A percentile compares a stretch with the other conserved stretches of the same genome.
Evolutionary conservation across 2,888 invertebrate species (phyloP).

Genomic region (Polia nebulosa): DNA sequence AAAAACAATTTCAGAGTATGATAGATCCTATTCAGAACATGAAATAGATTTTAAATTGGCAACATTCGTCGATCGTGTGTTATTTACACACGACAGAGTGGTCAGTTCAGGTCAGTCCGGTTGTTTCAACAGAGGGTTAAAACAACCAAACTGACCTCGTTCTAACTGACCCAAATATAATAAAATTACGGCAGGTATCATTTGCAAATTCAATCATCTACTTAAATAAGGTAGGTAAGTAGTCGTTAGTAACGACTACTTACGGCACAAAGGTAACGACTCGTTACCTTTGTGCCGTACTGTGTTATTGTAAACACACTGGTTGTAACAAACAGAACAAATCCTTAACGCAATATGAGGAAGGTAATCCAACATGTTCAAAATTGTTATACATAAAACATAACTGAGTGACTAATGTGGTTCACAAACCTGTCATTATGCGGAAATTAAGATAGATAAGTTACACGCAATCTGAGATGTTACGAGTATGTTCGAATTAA

Average conservation of each 20-base stretch:
- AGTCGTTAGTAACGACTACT: too few relatives aligned
- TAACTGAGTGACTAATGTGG: slow-evolving; percentile 57
- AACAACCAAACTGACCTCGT: neutral
- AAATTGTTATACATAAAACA: slow-evolving; percentile 64
- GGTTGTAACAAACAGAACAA: slow-evolving; percentile 28
- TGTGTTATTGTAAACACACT: slow-evolving; percentile 25
- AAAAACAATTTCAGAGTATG: neutral
- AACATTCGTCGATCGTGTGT: too few relatives aligned
- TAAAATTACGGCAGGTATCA: neutral
- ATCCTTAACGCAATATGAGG: slow-evolving; percentile 59
- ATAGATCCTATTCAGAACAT: neutral
- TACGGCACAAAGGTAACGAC: too few relatives aligned
- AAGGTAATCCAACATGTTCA: slow-evolving; percentile 55
- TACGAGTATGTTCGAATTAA: slow-evolving; percentile 53
- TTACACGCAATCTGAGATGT: slow-evolving; percentile 60
- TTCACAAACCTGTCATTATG: slow-evolving; percentile 66
- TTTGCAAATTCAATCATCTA: slow-evolving; percentile 24
- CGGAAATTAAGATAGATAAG: slow-evolving; percentile 56
- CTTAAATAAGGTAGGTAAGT: neutral
- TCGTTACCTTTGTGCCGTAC: slow-evolving; percentile 13
- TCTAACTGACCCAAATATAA: slow-evolving; percentile 13
- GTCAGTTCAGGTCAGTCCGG: too few relatives aligned
- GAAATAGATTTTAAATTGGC: too few relatives aligned
- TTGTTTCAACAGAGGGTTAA: too few relatives aligned
- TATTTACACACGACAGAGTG: too few relatives aligned